Conservation (phyloP, 1,140 invertebrate genomes). For the Lerema accius region DNA sequence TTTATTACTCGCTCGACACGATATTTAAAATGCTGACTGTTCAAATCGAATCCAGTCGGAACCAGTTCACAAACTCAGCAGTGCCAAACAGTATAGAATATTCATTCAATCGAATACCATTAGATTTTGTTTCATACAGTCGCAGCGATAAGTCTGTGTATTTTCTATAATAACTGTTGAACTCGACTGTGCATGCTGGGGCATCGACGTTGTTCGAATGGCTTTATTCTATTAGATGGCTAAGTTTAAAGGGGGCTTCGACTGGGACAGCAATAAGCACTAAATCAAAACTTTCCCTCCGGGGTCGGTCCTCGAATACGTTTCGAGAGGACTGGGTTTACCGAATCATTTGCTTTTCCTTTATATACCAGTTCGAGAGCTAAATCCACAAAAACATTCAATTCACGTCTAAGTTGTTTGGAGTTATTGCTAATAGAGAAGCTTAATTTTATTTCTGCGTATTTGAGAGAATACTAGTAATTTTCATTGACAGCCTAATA, state of each 20-base stretch:
- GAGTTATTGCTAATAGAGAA: background rate
- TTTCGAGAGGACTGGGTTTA: constrained; percentile 29
- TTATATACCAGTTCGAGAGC: constrained; percentile 41
- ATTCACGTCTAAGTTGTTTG: constrained; percentile 19
- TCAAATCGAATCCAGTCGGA: constrained; percentile 16
- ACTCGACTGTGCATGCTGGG: constrained; percentile 59
- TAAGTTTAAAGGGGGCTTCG: constrained; percentile 74
- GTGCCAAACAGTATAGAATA: constrained; percentile 53
- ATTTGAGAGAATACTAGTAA: background rate
- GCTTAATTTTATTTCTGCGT: background rate
- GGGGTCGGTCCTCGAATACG: constrained; percentile 52
- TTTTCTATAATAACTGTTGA: constrained; percentile 48
- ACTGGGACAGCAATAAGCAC: constrained; percentile 76
- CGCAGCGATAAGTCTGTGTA: constrained; percentile 47
- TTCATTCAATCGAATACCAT: constrained; percentile 58
- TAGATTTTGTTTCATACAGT: constrained; percentile 52
- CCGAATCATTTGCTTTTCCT: constrained; percentile 22
- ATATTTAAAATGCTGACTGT: constrained; percentile 36
- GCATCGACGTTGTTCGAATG: constrained; percentile 67
- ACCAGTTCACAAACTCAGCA: constrained; percentile 38
- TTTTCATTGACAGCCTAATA: background rate
- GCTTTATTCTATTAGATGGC: constrained; percentile 78
- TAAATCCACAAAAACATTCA: background rate
- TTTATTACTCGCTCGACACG: too few relatives aligned
- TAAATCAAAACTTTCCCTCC: constrained; percentile 80